Base-by-base conservation (phyloP, 2,113 vertebrate genomes). In the Dromas ardeola region DNA sequence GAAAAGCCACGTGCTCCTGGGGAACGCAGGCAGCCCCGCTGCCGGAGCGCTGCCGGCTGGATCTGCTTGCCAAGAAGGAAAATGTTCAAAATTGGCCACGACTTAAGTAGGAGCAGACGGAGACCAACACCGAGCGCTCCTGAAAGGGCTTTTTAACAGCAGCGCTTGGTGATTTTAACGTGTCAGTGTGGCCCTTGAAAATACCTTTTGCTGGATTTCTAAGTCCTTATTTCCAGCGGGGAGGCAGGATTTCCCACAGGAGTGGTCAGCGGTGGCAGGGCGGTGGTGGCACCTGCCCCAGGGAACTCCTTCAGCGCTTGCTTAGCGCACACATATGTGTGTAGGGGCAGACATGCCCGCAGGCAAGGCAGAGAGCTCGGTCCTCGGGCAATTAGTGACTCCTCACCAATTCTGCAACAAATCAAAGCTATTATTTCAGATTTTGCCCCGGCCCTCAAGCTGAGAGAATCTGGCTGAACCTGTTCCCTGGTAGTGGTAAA, bases 301-400 rank as follows among this genome's bases (percentile, higher is more conserved):
- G 11, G 53, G 61, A 77, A 22, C 13, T 49, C 13, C 7, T 59
- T 40, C 2, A 32, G 66, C 38, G 5, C 55, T 65, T 66, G 30
- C 49, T 49, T 40, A 14, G 42, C 3, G 5, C 34, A 2, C 4
- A 0, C 8, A 11, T 4, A 7, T 43, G 11, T 1, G 11, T 1
- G 17, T 4, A 20, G 42, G n/a, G 36, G 23, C 13, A 11, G 50
- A 23, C 0, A 27, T 36, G 43, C 45, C 74, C 17, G 34, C 38
- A 18, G 49, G 74, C 32, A 20, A 34, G 43, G 17, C 38, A 1
- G 29, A 10, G 82, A 45, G 5, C 76, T 63, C 6, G 2, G 11
- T 49, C 21, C 23, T 47, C 13, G 4, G 15, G 56, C 13, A 53
- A 29, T 62, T 40, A 12, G n/a, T 36, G 69, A 27, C 18, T n/a